These are phyloP conservation scores for Jordanella pulchra DNA, from an alignment of 2,797 vertebrate genomes.

Conservation along the genomic window DNA sequence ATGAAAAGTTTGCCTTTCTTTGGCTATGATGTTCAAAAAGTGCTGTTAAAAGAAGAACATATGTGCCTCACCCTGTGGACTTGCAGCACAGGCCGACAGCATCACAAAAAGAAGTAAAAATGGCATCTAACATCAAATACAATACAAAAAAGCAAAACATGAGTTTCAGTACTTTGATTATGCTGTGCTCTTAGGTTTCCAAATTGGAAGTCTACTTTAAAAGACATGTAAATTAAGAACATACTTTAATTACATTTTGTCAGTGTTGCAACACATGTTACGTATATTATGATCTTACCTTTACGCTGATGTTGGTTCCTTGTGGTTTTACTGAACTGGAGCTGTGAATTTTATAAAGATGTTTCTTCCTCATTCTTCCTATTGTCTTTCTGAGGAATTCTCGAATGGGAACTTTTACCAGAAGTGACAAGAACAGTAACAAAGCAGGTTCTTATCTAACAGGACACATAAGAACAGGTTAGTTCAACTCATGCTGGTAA, in stretches of 20 bases:
- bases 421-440: no score
- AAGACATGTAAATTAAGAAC: not conserved
- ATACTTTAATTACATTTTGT: not conserved
- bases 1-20: not conserved
- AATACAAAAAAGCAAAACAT: not conserved
- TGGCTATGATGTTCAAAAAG: no score
- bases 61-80: not conserved
- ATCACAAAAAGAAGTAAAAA: constrained; percentile 3
- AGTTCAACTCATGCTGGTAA: no score
- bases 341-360: not conserved
- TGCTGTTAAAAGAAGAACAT: not conserved
- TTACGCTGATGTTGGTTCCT: not conserved
- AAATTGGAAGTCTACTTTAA: not conserved
- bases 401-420: not conserved
- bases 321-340: not conserved
- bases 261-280: not conserved
- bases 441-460: no score
- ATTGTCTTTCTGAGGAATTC: not conserved
- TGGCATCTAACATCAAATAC: not conserved
- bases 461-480: no score
- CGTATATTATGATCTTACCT: not conserved
- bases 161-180: not conserved
- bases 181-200: no score
- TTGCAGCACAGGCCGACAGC: constrained; percentile 4
- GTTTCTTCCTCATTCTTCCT: not conserved